phyloP scores from a whole-genome alignment of 2,797 vertebrate genomes.

The Emys orbicularis region DNA sequence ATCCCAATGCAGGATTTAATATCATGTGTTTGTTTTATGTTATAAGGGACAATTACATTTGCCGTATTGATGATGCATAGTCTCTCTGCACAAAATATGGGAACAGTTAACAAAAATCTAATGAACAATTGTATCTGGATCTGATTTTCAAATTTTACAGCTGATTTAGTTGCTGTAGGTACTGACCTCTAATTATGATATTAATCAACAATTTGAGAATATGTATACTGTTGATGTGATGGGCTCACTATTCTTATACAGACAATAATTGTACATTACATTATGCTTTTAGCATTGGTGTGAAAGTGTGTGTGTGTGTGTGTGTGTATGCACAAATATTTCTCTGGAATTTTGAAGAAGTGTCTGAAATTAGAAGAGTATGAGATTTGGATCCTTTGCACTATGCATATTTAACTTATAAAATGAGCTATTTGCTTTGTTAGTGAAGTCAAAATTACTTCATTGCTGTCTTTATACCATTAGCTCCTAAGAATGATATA shows the following conservation, averaged over 20 bases:
- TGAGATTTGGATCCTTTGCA: not conserved
- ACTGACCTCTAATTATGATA: not conserved
- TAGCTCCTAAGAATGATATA: not conserved
- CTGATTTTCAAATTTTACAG: not conserved
- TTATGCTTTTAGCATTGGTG: not conserved
- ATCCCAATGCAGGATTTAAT: not conserved
- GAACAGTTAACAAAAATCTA: not conserved
- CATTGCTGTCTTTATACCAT: not conserved
- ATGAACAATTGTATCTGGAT: not conserved
- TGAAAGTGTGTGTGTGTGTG: not conserved
- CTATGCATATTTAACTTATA: not conserved
- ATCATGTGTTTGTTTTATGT: not conserved
- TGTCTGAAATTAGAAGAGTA: not conserved
- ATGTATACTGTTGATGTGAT: not conserved
- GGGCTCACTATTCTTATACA: not conserved
- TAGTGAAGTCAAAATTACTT: not conserved
- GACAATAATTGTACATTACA: not conserved
- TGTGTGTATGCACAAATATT: not conserved
- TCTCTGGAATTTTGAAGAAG: not conserved
- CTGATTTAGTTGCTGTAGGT: not conserved
- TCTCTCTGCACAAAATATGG: not conserved
- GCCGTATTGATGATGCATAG: not conserved
- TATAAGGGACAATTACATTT: not conserved
- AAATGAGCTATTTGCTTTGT: not conserved
- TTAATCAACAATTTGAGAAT: conserved; percentile 3